Evolutionary conservation across 2,888 invertebrate species (phyloP), one percentile per base, ranked within the genome.

Genomic region (Agonopterix heracliana): DNA sequence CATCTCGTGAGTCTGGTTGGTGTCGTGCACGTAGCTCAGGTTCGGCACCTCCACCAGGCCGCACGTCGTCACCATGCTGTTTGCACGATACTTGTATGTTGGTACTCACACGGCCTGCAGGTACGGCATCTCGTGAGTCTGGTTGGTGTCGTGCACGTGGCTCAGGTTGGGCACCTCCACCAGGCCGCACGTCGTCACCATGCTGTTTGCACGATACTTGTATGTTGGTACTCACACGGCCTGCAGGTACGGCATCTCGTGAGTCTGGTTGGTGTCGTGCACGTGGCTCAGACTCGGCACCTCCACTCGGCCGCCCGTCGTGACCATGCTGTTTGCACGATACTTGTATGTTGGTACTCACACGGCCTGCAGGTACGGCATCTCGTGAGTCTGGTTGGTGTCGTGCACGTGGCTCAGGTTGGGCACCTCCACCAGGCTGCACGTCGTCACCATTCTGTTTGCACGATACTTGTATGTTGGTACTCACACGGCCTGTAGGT

Each of bases 31-130:
- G 56, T 91, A 89, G 45, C 89, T 90, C 59, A 94, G 76, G 71
- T 92, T 92, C 0, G 94, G 94, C 41, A 93, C 90, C 65, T 90
- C 91, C 57, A 89, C 70, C 47, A 94, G 75, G 0, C 93, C 93
- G 34, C 93, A 93, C 45, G 93, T 91, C 2, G 92, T 91, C n/a
- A n/a, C n/a, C n/a, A n/a, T n/a, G n/a, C n/a, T n/a, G n/a, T n/a
- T n/a, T n/a, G n/a, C n/a, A n/a, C n/a, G n/a, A n/a, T n/a, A n/a
- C n/a, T n/a, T n/a, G 45, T 58, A 93, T 12, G n/a, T 38, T 10
- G n/a, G 3, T n/a, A 92, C 93, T 93, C 78, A 94, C 94, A 94
- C 89, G 68, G 93, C 91, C 69, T 92, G 92, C 58, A 94, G 75
- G 50, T 68, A 93, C 69, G 73, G 89, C 76, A 68, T 90, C 59